These are phyloP conservation scores for Imbricaverruca yamaguchii DNA, from an alignment of 2,888 invertebrate species.

Conservation along the genomic window DNA sequence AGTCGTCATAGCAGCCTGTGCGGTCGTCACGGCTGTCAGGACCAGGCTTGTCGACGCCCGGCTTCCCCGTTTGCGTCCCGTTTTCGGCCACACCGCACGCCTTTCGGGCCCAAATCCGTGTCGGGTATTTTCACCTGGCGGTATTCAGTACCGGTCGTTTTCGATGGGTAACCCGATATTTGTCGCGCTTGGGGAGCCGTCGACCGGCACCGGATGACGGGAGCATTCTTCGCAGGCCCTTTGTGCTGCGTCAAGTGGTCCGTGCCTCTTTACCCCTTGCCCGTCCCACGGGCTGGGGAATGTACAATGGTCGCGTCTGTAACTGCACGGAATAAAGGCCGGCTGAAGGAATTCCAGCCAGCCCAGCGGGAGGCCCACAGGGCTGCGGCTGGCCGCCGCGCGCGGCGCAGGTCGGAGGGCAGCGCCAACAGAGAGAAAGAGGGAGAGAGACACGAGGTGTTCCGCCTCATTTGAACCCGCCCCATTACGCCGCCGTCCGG, in stretches of 20 bases:
- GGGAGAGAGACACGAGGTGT: not conserved
- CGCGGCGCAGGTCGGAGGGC: not conserved
- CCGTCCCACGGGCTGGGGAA: not conserved
- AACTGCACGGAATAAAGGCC: not conserved
- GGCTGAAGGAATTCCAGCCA: not conserved
- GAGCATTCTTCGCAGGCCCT: not conserved
- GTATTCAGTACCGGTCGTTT: not conserved
- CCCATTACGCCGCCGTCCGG: not conserved
- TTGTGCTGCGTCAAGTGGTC: slow-evolving; percentile 13
- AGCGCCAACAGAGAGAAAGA: not conserved
- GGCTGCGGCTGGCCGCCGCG: not conserved
- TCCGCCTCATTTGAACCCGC: not conserved
- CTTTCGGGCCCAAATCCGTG: not conserved
- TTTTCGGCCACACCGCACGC: not conserved
- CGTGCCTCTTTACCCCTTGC: not conserved
- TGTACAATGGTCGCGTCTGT: not conserved
- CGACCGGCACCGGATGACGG: not conserved
- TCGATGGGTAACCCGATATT: not conserved
- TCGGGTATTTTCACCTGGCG: slow-evolving; percentile 16
- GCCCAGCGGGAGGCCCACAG: not conserved
- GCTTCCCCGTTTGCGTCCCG: not conserved
- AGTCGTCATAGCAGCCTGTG: not conserved
- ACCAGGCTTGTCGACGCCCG: not conserved
- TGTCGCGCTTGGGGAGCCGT: not conserved
- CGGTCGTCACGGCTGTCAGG: not conserved